These are phyloP conservation scores for Himalopsyche anomala DNA, from an alignment of 2,888 invertebrate species.

Conservation along the genomic window DNA sequence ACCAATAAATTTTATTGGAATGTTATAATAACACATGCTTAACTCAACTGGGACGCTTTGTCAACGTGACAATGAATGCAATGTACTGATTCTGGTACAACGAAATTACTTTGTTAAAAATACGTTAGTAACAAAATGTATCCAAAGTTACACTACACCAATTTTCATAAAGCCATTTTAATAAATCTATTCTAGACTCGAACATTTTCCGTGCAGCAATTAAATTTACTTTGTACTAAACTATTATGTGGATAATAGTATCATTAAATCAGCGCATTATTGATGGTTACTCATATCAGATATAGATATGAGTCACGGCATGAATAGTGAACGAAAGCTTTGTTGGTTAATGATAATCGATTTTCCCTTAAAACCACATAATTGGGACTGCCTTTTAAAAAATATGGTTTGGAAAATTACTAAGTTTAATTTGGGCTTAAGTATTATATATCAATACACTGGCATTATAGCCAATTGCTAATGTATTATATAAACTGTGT, in stretches of 20 bases:
- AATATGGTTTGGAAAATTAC: too few relatives aligned
- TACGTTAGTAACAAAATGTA: background rate
- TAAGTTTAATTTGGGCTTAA: too few relatives aligned
- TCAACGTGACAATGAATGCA: too few relatives aligned
- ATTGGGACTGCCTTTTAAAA: background rate
- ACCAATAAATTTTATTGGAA: too few relatives aligned
- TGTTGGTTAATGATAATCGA: constrained; percentile 2
- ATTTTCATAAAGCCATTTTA: background rate
- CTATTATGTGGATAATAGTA: constrained; percentile 10
- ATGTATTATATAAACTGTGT: too few relatives aligned
- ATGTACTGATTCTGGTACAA: too few relatives aligned
- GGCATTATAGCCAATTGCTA: too few relatives aligned
- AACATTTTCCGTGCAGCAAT: background rate
- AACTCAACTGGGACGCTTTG: too few relatives aligned
- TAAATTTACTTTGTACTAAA: background rate
- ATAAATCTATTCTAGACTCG: background rate
- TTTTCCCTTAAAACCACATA: background rate
- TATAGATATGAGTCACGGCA: background rate
- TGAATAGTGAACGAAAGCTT: background rate
- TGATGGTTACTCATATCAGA: background rate
- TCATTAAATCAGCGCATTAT: constrained; percentile 30
- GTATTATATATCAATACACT: too few relatives aligned
- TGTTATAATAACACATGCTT: too few relatives aligned
- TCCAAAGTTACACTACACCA: background rate
- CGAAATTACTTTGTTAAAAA: too few relatives aligned